Percentiles rank a stretch among this genome's conserved stretches.
Evolutionary conservation across 2,113 vertebrate species (phyloP).

Genomic region (Pachycephala philippinensis): DNA sequence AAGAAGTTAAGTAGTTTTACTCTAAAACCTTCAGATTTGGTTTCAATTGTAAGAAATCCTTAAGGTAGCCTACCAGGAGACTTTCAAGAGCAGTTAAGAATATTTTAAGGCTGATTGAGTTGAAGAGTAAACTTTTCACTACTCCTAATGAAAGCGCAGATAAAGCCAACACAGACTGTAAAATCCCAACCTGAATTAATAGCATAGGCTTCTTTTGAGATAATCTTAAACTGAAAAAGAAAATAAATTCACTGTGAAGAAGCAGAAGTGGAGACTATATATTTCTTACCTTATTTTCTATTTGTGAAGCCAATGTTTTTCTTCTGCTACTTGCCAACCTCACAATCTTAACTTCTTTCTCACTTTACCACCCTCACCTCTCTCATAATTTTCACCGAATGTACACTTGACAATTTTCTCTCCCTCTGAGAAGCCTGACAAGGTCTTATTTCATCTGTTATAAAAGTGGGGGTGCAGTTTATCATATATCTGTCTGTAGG

Average conservation of each 20-base stretch:
- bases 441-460: not conserved
- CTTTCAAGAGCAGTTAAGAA: not conserved
- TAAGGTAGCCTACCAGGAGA: not conserved
- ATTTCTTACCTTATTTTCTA: not conserved
- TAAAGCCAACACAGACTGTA: not conserved
- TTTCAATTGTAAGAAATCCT: not conserved
- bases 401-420: not conserved
- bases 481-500: not conserved
- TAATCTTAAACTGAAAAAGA: not conserved
- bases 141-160: not conserved
- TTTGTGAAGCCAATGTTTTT: not conserved
- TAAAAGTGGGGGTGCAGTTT: not conserved
- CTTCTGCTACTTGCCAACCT: not conserved
- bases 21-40: not conserved
- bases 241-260: not conserved
- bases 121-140: not conserved
- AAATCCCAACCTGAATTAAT: not conserved
- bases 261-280: not conserved
- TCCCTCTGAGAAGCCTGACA: not conserved
- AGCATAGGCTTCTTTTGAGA: not conserved
- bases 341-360: not conserved
- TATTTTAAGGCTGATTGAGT: not conserved
- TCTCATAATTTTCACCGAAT: not conserved
- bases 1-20: not conserved
- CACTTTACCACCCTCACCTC: not conserved